Evolutionary conservation across 2,888 invertebrate species (phyloP).

Genomic region (Cyclophora albipunctata): DNA sequence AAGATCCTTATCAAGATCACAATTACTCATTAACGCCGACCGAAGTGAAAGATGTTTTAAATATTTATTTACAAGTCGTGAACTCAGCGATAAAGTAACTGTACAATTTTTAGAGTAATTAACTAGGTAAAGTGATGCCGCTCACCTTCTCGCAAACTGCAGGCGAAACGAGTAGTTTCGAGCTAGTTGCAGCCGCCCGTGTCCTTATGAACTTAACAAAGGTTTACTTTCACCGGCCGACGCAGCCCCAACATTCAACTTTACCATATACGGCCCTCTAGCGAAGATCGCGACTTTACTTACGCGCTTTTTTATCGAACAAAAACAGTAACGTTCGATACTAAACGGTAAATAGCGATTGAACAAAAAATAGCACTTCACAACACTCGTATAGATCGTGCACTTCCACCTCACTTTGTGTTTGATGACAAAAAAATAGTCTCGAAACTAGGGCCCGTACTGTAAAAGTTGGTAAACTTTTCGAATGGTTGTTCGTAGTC

Average conservation of each 20-base stretch:
- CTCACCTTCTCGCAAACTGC: conserved; percentile 65
- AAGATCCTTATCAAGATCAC: no score
- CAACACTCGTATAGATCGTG: conserved; percentile 41
- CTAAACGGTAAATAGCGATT: conserved; percentile 60
- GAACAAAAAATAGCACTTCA: conserved; percentile 52
- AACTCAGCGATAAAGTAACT: conserved; percentile 39
- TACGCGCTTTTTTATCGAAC: conserved; percentile 62
- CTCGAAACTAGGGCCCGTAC: conserved; percentile 42
- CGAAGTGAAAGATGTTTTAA: conserved; percentile 28
- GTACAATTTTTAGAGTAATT: conserved; percentile 43
- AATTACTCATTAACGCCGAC: conserved; percentile 1
- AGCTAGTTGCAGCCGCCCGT: conserved; percentile 58
- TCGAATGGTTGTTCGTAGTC: conserved; percentile 44
- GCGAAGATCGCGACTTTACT: conserved; percentile 55
- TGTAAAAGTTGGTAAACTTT: conserved; percentile 65
- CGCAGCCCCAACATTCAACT: conserved; percentile 57
- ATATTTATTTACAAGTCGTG: conserved; percentile 33
- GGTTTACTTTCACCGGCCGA: conserved; percentile 70
- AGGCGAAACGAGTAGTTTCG: conserved; percentile 61
- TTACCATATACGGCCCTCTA: conserved; percentile 62
- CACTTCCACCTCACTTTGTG: conserved; percentile 59
- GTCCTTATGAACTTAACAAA: conserved; percentile 73
- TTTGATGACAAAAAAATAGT: conserved; percentile 34
- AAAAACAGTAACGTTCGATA: conserved; percentile 69
- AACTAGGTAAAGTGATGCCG: conserved; percentile 56